Conservation (phyloP, 2,888 invertebrate species). For the Kuschelorhynchus macadamiae region DNA sequence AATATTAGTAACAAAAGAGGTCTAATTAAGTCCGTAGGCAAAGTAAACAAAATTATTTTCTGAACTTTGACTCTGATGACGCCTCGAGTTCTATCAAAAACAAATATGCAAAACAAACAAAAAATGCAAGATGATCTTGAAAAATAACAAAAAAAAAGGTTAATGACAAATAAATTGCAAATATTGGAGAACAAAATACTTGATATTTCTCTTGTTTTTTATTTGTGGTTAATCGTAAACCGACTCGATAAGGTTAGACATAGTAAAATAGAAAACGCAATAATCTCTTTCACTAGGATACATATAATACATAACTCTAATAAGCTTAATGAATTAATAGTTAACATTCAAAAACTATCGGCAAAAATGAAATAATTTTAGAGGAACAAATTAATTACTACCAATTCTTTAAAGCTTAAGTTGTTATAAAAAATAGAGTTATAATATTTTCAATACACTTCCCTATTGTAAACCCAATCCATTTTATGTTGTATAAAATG, state of each 20-base stretch:
- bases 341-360: too few species aligned
- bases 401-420: neutral
- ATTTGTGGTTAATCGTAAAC: neutral
- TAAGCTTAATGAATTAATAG: too few species aligned
- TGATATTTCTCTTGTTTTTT: neutral
- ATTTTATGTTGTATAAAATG: slow-evolving; percentile 5
- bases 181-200: neutral
- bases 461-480: slow-evolving; percentile 2
- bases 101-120: too few species aligned
- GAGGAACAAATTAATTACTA: slow-evolving; percentile 4
- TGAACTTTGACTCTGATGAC: too few species aligned
- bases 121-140: too few species aligned
- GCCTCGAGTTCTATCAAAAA: too few species aligned
- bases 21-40: too few species aligned
- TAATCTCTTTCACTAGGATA: slow-evolving; percentile 17
- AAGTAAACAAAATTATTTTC: too few species aligned
- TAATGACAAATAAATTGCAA: slow-evolving; percentile 10
- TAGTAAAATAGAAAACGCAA: slow-evolving; percentile 16
- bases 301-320: slow-evolving; percentile 19
- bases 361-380: too few species aligned
- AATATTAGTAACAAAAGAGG: too few species aligned
- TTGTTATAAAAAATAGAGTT: neutral
- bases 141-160: too few species aligned
- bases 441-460: slow-evolving; percentile 4
- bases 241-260: slow-evolving; percentile 6